phyloP scores from a whole-genome alignment of 2,888 invertebrate species.

The Bibio marci region DNA sequence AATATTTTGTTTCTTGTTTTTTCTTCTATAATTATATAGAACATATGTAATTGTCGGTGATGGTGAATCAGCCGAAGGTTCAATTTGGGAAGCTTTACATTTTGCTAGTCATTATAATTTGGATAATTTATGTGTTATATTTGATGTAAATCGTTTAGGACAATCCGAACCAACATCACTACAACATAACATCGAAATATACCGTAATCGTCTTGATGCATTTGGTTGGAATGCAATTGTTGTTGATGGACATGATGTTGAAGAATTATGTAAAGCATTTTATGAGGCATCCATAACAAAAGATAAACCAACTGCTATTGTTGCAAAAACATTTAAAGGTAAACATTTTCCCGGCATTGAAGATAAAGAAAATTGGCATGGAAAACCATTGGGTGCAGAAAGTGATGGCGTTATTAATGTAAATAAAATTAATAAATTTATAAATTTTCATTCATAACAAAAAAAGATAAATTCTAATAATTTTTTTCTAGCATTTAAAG shows the following conservation, averaged over 20 bases:
- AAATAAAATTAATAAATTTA: too few relatives aligned
- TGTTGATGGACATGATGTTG: conserved; percentile 93
- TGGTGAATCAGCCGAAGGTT: conserved; percentile 97
- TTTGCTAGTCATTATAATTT: conserved; percentile 91
- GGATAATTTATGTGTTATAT: conserved; percentile 91
- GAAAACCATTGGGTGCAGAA: conserved; percentile 81
- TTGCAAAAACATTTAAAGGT: conserved; percentile 95
- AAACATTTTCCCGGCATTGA: conserved; percentile 79
- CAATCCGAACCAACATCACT: conserved; percentile 92
- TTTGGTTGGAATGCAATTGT: conserved; percentile 85
- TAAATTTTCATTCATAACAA: too few relatives aligned
- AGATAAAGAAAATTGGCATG: conserved; percentile 93
- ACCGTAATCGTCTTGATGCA: conserved; percentile 66
- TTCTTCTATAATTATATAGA: conserved; percentile 38
- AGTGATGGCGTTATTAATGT: conserved; percentile 42
- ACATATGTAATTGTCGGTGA: conserved; percentile 94
- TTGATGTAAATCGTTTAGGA: conserved; percentile 93
- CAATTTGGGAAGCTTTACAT: conserved; percentile 92
- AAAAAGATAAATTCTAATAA: too few relatives aligned
- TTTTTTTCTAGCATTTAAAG: conserved; percentile 43
- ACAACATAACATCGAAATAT: conserved; percentile 74
- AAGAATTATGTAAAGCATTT: conserved; percentile 77
- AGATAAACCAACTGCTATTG: conserved; percentile 77
- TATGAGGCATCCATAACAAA: conserved; percentile 55
- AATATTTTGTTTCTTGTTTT: too few relatives aligned